Conservation (phyloP, 2,888 invertebrate species). For the Onthophagus sagittarius region DNA sequence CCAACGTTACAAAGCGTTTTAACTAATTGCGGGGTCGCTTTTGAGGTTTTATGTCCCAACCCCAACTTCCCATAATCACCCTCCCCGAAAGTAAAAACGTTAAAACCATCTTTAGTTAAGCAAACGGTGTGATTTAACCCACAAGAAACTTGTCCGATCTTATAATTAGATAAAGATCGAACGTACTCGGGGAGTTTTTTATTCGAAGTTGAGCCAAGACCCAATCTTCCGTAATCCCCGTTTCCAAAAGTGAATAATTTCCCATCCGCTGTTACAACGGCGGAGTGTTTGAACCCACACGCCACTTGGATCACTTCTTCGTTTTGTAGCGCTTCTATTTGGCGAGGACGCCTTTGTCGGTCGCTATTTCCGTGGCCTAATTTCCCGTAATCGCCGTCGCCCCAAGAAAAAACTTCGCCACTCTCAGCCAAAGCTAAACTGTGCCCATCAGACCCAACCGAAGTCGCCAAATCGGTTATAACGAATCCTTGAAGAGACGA, state of each 20-base stretch:
- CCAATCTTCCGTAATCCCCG: slow-evolving; percentile 61
- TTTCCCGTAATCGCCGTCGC: slow-evolving; percentile 64
- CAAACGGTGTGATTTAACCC: slow-evolving; percentile 63
- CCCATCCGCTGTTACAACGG: slow-evolving; percentile 61
- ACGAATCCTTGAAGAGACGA: slow-evolving; percentile 62
- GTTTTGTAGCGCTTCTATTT: slow-evolving; percentile 59
- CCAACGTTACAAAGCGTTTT: slow-evolving; percentile 54
- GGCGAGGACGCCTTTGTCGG: slow-evolving; percentile 58
- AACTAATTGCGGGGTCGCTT: slow-evolving; percentile 52
- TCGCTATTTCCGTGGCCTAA: slow-evolving; percentile 64
- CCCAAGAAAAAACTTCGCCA: slow-evolving; percentile 66
- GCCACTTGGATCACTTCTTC: slow-evolving; percentile 59
- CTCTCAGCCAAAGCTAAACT: slow-evolving; percentile 61
- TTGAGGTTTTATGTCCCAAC: slow-evolving; percentile 49
- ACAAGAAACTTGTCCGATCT: slow-evolving; percentile 57
- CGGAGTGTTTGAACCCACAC: slow-evolving; percentile 63
- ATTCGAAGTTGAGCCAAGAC: slow-evolving; percentile 57
- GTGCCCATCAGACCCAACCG: slow-evolving; percentile 63
- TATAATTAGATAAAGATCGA: slow-evolving; percentile 49
- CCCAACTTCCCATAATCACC: slow-evolving; percentile 62
- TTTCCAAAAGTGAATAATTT: slow-evolving; percentile 63
- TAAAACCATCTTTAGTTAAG: slow-evolving; percentile 55
- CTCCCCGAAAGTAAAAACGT: slow-evolving; percentile 63
- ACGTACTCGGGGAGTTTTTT: slow-evolving; percentile 61
- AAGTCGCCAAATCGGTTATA: slow-evolving; percentile 59